A percentile compares a stretch with the other conserved stretches of the same genome.
phyloP scores from a whole-genome alignment of 2,888 invertebrate species.

The Smittia aterrima region DNA sequence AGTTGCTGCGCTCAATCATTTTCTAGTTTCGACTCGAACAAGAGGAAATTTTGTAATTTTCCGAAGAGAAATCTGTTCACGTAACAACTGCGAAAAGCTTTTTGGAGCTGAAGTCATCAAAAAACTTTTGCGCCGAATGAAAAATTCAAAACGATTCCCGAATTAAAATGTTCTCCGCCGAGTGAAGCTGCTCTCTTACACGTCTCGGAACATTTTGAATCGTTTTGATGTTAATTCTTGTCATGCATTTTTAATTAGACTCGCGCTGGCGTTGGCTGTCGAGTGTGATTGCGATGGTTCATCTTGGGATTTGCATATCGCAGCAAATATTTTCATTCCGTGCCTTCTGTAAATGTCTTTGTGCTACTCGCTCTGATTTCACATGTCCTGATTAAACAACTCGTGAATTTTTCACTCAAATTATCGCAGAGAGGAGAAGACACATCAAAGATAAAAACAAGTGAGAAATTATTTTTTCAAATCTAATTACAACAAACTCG shows the following conservation, averaged over 20 bases:
- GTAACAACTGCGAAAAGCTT: too few relatives aligned
- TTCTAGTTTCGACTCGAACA: background rate
- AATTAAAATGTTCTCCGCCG: conserved; percentile 28
- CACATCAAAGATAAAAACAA: background rate
- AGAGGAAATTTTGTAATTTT: background rate
- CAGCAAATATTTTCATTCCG: background rate
- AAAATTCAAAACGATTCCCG: conserved; percentile 20
- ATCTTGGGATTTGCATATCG: conserved; percentile 34
- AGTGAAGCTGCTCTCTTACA: background rate
- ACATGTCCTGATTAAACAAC: conserved; percentile 5
- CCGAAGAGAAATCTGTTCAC: too few relatives aligned
- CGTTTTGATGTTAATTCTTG: conserved; percentile 39
- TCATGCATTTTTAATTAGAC: conserved; percentile 40
- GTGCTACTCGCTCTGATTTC: conserved; percentile 15
- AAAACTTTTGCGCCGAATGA: background rate
- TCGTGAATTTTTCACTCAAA: conserved; percentile 8
- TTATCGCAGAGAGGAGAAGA: background rate
- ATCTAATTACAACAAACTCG: background rate
- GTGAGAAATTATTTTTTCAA: conserved; percentile 15
- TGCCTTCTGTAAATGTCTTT: background rate
- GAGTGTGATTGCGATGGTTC: conserved; percentile 20
- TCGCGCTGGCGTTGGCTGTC: background rate
- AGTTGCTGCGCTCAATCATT: background rate
- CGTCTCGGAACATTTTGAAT: background rate
- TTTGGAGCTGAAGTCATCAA: background rate